A percentile compares a stretch with the other conserved stretches of the same genome.
These are phyloP conservation scores for Machimus rusticus DNA, from an alignment of 2,888 invertebrate species.

Conservation along the genomic window DNA sequence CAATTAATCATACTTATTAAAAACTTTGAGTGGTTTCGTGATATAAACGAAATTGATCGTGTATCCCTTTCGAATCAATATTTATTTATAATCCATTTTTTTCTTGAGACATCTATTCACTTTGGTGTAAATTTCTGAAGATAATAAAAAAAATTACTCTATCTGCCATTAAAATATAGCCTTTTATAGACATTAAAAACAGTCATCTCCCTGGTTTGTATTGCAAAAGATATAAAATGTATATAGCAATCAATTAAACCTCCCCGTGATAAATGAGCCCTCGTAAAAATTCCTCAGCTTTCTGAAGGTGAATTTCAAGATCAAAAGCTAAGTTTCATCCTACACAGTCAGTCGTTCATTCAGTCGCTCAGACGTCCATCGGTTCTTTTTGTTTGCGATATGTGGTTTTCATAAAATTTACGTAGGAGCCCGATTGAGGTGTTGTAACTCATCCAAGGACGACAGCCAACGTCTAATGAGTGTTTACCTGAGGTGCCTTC, in stretches of 20 bases:
- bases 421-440: conserved; percentile 18
- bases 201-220: not conserved
- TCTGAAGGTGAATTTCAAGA: conserved; percentile 35
- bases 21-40: no score
- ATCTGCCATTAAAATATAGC: not conserved
- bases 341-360: not conserved
- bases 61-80: no score
- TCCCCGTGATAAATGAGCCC: not conserved
- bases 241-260: not conserved
- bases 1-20: no score
- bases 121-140: no score
- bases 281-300: conserved; percentile 25
- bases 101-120: no score
- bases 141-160: not conserved
- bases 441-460: conserved; percentile 3
- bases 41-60: no score
- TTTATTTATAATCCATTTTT: no score
- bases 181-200: not conserved
- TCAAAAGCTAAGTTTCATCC: conserved; percentile 16
- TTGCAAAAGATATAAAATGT: not conserved
- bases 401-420: not conserved
- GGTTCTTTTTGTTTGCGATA: not conserved
- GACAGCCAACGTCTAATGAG: not conserved
- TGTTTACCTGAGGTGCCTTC: not conserved
- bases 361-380: not conserved